Conservation (phyloP, 2,888 invertebrate species). For the Spicauda simplicius region DNA sequence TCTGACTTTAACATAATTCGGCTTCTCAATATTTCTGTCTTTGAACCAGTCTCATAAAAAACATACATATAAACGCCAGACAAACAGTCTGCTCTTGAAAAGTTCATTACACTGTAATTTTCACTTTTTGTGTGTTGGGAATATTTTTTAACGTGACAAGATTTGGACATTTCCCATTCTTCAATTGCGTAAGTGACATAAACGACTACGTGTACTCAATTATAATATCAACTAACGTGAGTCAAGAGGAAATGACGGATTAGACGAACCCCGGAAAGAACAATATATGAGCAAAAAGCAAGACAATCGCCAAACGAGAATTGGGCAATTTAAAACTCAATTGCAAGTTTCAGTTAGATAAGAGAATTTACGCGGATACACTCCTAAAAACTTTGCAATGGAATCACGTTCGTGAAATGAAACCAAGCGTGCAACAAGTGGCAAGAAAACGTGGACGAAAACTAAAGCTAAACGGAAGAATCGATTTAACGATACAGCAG, state of each 20-base stretch:
- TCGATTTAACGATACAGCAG: conserved; percentile 49
- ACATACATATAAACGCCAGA: conserved; percentile 42
- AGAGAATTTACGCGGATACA: conserved; percentile 56
- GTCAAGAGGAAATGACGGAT: conserved; percentile 61
- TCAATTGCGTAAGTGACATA: conserved; percentile 57
- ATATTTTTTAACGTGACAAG: not conserved
- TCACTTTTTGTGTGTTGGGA: conserved; percentile 53
- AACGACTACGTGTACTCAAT: conserved; percentile 43
- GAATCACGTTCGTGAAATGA: conserved; percentile 70
- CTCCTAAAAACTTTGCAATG: conserved; percentile 64
- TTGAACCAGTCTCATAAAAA: not conserved
- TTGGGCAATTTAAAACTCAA: conserved; percentile 68
- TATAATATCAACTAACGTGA: conserved; percentile 40
- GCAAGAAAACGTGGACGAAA: conserved; percentile 59
- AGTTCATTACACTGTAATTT: conserved; percentile 55
- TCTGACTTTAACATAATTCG: not conserved
- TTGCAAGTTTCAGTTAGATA: conserved; percentile 66
- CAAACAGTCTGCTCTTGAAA: conserved; percentile 36
- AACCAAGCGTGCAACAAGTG: conserved; percentile 74
- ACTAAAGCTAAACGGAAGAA: conserved; percentile 42
- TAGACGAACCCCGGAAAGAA: conserved; percentile 50
- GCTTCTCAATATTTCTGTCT: not conserved
- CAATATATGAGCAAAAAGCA: conserved; percentile 11
- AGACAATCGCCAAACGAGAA: conserved; percentile 43
- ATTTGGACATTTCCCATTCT: conserved; percentile 68